phyloP scores from a whole-genome alignment of 2,797 vertebrate species.

The Amblyraja radiata region DNA sequence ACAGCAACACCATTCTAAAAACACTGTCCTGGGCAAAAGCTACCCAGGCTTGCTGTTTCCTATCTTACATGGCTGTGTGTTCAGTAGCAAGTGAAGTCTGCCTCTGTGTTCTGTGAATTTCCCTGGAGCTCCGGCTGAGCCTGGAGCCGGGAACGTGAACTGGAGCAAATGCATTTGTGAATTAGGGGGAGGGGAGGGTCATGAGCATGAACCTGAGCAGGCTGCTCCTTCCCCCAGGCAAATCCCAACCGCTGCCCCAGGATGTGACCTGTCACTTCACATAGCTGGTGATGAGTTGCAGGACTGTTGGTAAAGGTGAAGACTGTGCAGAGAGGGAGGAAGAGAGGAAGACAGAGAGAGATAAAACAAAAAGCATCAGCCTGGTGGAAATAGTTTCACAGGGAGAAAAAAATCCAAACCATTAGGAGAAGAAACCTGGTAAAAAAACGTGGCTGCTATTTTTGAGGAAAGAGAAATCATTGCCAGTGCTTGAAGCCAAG shows the following conservation, averaged over 20 bases:
- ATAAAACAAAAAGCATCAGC: slow-evolving; percentile 66
- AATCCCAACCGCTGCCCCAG: slow-evolving; percentile 79
- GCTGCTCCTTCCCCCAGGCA: slow-evolving; percentile 85
- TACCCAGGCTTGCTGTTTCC: slow-evolving; percentile 48
- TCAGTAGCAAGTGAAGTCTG: slow-evolving; percentile 80
- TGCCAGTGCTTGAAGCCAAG: slow-evolving; percentile 70
- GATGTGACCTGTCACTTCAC: slow-evolving; percentile 96
- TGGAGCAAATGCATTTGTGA: slow-evolving; percentile 97
- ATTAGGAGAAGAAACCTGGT: slow-evolving; percentile 64
- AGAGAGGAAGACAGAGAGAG: not conserved
- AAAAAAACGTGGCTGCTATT: slow-evolving; percentile 64
- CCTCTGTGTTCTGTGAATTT: slow-evolving; percentile 58
- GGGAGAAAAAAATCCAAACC: slow-evolving; percentile 63
- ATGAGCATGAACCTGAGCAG: slow-evolving; percentile 69
- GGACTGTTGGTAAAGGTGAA: slow-evolving; percentile 92
- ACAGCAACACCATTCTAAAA: not conserved
- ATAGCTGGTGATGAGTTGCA: slow-evolving; percentile 89
- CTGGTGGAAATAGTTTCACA: slow-evolving; percentile 72
- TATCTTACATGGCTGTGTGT: slow-evolving; percentile 62
- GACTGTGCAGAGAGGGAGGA: slow-evolving; percentile 58
- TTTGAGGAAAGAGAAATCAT: slow-evolving; percentile 75
- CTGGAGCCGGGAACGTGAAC: slow-evolving; percentile 81
- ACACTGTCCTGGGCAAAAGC: not conserved
- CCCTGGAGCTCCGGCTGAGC: slow-evolving; percentile 62
- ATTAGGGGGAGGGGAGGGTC: slow-evolving; percentile 70